A percentile compares a stretch with the other conserved stretches of the same genome.
Evolutionary conservation across 2,113 vertebrate genomes (phyloP).

Genomic region (Sinocyclocheilus anshuiensis): DNA sequence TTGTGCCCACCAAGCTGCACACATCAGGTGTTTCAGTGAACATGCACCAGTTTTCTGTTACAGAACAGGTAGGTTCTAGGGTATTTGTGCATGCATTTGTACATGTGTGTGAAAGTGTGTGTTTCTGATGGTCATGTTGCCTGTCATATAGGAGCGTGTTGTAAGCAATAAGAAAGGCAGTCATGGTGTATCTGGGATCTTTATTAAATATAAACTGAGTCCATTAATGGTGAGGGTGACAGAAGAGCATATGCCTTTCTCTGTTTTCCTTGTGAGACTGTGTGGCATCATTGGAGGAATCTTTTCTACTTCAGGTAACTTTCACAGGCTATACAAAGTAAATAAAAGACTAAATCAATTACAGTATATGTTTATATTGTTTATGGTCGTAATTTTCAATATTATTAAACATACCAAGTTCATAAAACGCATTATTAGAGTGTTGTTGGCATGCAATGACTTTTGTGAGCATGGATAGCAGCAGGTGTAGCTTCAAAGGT

Average conservation of each 20-base stretch:
- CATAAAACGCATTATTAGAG: background rate
- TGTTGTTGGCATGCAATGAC: background rate
- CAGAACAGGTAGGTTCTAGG: constrained; percentile 82
- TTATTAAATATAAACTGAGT: constrained; percentile 96
- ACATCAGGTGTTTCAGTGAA: constrained; percentile 89
- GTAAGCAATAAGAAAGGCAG: constrained; percentile 91
- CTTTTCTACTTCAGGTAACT: constrained; percentile 91
- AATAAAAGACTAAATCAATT: background rate
- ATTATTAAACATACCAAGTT: background rate
- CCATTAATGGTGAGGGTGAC: constrained; percentile 95
- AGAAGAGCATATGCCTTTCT: constrained; percentile 95
- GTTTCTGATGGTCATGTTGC: background rate
- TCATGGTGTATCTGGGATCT: constrained; percentile 93
- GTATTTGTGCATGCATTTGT: background rate
- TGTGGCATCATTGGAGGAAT: constrained; percentile 96
- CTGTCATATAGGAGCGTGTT: constrained; percentile 80
- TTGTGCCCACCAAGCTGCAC: constrained; percentile 94
- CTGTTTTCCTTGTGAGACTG: constrained; percentile 92
- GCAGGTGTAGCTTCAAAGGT: background rate
- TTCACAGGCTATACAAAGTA: background rate
- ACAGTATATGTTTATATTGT: background rate
- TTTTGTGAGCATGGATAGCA: background rate
- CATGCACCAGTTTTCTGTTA: constrained; percentile 95
- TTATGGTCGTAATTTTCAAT: background rate
- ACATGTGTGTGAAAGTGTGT: background rate